Evolutionary conservation across 2,888 invertebrate genomes (phyloP), one percentile per base, ranked within the genome.

Genomic region (Ligdia adustata): DNA sequence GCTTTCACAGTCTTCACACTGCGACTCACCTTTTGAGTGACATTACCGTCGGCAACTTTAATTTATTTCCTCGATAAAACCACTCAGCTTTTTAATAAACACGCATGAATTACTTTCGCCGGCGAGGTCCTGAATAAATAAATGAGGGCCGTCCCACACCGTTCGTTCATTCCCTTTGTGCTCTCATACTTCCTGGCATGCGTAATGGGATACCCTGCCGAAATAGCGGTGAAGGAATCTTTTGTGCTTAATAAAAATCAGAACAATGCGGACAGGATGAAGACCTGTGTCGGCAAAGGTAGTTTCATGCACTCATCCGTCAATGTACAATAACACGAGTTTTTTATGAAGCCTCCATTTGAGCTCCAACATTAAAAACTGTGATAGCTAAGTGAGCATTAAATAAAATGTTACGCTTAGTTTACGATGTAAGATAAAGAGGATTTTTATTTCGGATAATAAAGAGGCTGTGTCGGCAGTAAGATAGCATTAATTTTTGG

Each of bases 41-140:
- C 53, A 51, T 52, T 53, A 60, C 50, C 42, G 55, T 48, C 52
- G 47, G 60, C 58, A 55, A 64, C 64, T 61, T 65, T 73, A 72
- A 75, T 75, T 74, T 70, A 73, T 73, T 66, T 68, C 62, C 69
- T 70, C 63, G 70, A 75, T 72, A 72, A 68, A 75, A 72, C 73
- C 75, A 74, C 76, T 76, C 72, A 62, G 70, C 72, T 79, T 82
- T 77, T 82, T 82, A 81, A 83, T 83, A 80, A 82, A 76, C 82
- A 81, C 75, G 80, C 82, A 84, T 83, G 85, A 82, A 82, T 84
- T 80, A 83, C 79, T 80, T 79, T 78, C 75, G 68, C 71, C 65
- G 72, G 64, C 68, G 66, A 73, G 72, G 71, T 75, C 80, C 79
- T 82, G 83, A 84, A 86, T 84, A 85, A 86, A 85, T 83, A 85